A percentile compares a stretch with the other conserved stretches of the same genome.
These are phyloP conservation scores for Hiodon tergisus DNA, from an alignment of 2,113 vertebrate species.

Conservation along the genomic window DNA sequence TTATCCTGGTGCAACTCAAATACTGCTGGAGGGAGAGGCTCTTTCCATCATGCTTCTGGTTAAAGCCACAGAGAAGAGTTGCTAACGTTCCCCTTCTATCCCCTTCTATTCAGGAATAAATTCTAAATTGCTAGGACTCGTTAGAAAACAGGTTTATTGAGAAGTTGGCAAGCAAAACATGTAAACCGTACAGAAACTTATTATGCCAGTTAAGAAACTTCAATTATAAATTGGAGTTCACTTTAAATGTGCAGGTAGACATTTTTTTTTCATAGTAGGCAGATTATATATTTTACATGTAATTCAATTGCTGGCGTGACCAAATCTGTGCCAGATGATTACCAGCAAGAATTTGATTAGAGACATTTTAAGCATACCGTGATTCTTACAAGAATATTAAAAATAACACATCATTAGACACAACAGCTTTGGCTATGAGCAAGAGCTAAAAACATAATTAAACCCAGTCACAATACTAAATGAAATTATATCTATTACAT, in stretches of 20 bases:
- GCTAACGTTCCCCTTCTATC: not conserved
- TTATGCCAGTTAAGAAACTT: too few relatives aligned
- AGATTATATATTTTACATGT: not conserved
- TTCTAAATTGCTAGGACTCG: not conserved
- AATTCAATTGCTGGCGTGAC: too few relatives aligned
- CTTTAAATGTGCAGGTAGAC: not conserved
- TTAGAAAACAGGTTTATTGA: not conserved
- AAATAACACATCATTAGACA: not conserved
- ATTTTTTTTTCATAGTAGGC: too few relatives aligned
- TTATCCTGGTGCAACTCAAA: not conserved
- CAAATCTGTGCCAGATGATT: not conserved
- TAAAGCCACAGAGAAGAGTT: not conserved
- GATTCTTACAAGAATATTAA: slow-evolving; percentile 2
- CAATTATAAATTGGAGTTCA: too few relatives aligned
- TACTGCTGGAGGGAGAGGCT: not conserved
- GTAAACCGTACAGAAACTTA: not conserved
- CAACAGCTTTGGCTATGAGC: not conserved
- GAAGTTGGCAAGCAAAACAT: not conserved
- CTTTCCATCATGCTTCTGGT: not conserved
- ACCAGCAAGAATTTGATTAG: not conserved
- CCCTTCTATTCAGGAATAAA: not conserved
- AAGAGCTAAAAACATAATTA: not conserved
- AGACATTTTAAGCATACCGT: not conserved
- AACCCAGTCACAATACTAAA: slow-evolving; percentile 14
- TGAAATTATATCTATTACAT: slow-evolving; percentile 15